Conservation (phyloP, 23 tunicate species). For the Diplosoma virens region DNA sequence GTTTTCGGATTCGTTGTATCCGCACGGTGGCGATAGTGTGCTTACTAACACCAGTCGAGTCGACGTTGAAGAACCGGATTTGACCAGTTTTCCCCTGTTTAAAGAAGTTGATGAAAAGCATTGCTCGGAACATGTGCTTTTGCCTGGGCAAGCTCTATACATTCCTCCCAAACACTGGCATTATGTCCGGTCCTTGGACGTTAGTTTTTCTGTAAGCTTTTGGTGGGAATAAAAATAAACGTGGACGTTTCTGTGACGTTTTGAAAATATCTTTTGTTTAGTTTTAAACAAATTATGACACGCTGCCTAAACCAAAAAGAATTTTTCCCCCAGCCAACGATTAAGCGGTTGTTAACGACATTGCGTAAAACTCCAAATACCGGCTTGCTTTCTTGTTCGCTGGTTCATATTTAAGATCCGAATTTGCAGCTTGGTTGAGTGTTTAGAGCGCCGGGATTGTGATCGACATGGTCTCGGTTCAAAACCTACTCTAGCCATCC, state of each 20-base stretch:
- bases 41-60: conserved; percentile 78
- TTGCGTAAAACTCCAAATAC: no score
- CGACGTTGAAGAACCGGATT: conserved; percentile 84
- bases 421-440: no score
- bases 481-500: no score
- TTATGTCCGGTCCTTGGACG: conserved; percentile 78
- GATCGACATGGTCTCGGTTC: no score
- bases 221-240: conserved; percentile 96
- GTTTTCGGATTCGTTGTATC: conserved; percentile 40
- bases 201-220: conserved; percentile 92
- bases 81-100: conserved; percentile 57
- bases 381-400: no score
- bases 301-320: no score
- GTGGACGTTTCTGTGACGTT: not conserved
- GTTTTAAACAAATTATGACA: no score
- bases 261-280: not conserved
- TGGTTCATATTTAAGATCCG: no score
- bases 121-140: conserved; percentile 50
- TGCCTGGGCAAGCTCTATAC: conserved; percentile 77
- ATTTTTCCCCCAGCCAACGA: no score
- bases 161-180: conserved; percentile 95
- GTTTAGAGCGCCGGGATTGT: no score
- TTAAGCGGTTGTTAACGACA: no score
- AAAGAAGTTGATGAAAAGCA: conserved; percentile 35
- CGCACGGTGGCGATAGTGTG: conserved; percentile 37